Base-by-base conservation (phyloP, 2,797 vertebrate genomes). In the Denticeps clupeoides region DNA sequence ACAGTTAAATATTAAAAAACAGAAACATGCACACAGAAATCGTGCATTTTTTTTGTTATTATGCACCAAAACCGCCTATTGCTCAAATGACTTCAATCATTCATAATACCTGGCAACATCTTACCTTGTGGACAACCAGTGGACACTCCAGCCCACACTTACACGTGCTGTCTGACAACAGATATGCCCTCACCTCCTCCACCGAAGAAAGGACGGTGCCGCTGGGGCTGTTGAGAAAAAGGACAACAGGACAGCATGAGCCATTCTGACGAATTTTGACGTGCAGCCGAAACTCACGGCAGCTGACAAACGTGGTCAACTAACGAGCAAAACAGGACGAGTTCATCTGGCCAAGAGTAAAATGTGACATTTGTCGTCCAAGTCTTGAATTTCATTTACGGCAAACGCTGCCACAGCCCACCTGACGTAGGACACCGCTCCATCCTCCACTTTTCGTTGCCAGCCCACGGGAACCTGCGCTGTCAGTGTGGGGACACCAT, bases 101-200 rank as follows among this genome's bases (percentile, higher is more conserved):
- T 7, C 12, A 2, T 25, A 7, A 9, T 1, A 2, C 28, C 15
- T 22, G 3, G 2, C n/a, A 2, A 1, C 1, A n/a, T 7, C 63
- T 61, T 82, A 97, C 93, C 92, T 98, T 97, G 66, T 91, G 86
- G 73, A 95, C 86, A 80, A 98, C 85, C 46, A 98, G 91, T 75
- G 94, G 94, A 82, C 93, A 98, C 72, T 98, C 93, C 67, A 98
- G 83, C 73, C 94, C 93, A 84, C 94, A 98, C 84, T 97, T 98
- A 85, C 94, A 98, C 23, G 94, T 97, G 83, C 92, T 90, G 76
- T 97, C 94, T 72, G 88, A 89, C 78, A 93, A 82, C 73, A 98
- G 86, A 80, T 98, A 98, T 67, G 85, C 74, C 82, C 91, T 96
- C 74, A 95, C 92, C 82, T 96, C 91, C 42, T 97, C 94, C 86